phyloP scores from a whole-genome alignment of 2,888 invertebrate species.

The Harpagoxenus sublaevis region DNA sequence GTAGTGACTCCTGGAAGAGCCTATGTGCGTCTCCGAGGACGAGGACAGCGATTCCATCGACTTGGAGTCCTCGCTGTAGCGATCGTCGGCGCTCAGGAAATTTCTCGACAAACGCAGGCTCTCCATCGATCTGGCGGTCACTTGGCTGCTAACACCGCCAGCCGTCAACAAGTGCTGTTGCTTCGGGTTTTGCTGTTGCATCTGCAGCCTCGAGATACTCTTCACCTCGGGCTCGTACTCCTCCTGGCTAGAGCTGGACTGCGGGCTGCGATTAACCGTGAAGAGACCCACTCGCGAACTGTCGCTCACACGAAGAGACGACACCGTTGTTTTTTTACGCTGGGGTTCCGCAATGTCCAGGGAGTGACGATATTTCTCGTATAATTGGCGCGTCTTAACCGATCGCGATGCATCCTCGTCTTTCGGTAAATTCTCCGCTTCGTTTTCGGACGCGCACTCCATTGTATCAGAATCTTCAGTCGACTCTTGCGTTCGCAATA shows the following conservation, averaged over 20 bases:
- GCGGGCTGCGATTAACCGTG: slow-evolving; percentile 88
- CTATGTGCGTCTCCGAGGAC: slow-evolving; percentile 88
- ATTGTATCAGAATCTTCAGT: slow-evolving; percentile 81
- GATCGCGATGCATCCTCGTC: slow-evolving; percentile 69
- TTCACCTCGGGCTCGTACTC: slow-evolving; percentile 89
- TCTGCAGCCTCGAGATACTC: slow-evolving; percentile 78
- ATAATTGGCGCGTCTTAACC: slow-evolving; percentile 67
- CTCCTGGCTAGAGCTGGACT: slow-evolving; percentile 91
- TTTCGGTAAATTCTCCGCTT: slow-evolving; percentile 81
- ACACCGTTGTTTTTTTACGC: slow-evolving; percentile 50
- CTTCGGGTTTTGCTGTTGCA: slow-evolving; percentile 71
- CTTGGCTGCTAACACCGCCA: slow-evolving; percentile 79
- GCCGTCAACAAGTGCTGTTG: slow-evolving; percentile 80
- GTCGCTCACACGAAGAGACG: slow-evolving; percentile 81
- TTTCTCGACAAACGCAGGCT: slow-evolving; percentile 89
- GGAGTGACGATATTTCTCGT: slow-evolving; percentile 56
- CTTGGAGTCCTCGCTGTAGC: slow-evolving; percentile 83
- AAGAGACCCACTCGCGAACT: slow-evolving; percentile 88
- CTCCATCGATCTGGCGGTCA: slow-evolving; percentile 91
- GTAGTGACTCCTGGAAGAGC: slow-evolving; percentile 86
- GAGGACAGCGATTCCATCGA: slow-evolving; percentile 84
- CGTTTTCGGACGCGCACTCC: slow-evolving; percentile 82
- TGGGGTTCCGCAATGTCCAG: slow-evolving; percentile 67
- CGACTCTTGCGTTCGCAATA: slow-evolving; percentile 64
- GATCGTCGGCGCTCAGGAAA: slow-evolving; percentile 83